Evolutionary conservation across 2,113 vertebrate species (phyloP), one percentile per base, ranked within the genome.

Genomic region (Notothenia coriiceps): DNA sequence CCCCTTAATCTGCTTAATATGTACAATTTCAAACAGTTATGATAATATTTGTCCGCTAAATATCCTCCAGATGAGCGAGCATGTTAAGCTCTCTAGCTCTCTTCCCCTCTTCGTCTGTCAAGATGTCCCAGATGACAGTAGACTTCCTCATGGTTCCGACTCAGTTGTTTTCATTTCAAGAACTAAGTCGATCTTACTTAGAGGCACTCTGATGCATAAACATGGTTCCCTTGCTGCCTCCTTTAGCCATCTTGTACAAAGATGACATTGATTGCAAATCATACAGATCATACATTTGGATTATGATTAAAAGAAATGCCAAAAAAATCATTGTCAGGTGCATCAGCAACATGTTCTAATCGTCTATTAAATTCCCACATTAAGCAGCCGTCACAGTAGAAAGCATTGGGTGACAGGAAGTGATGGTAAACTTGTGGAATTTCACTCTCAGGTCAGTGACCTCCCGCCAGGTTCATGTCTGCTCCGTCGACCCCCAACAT

Each of bases 1-100:
- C 82, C 82, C 71, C 82, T 84, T 93, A 92, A 95, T 93, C 89
- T 68, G 66, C 82, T 88, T 93, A 91, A 93, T 92, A 93, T 93
- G 86, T 89, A 88, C 89, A 84, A 93, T 94, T 91, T 92, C 82
- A 89, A 93, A 93, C 87, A 87, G 89, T 91, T 92, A 86, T 91
- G 81, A 94, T 93, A 95, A 94, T 93, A 92, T 92, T 91, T 93
- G 91, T 77, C 80, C 80, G 84, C 79, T 54, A 82, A 94, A 92
- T 93, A 80, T 86, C 80, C 83, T 93, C 85, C 88, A 94, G 90
- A 92, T 91, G 88, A 92, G 70, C 29, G 33, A 70, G 54, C 79
- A 83, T 89, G 85, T 92, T 69, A 47, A 86, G 71, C 76, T 79
- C 86, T 87, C 89, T 79, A 20, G 51, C 71, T 83, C 72, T 84